Evolutionary conservation across 2,888 invertebrate species (phyloP).

Genomic region (Drosophila picticornis): DNA sequence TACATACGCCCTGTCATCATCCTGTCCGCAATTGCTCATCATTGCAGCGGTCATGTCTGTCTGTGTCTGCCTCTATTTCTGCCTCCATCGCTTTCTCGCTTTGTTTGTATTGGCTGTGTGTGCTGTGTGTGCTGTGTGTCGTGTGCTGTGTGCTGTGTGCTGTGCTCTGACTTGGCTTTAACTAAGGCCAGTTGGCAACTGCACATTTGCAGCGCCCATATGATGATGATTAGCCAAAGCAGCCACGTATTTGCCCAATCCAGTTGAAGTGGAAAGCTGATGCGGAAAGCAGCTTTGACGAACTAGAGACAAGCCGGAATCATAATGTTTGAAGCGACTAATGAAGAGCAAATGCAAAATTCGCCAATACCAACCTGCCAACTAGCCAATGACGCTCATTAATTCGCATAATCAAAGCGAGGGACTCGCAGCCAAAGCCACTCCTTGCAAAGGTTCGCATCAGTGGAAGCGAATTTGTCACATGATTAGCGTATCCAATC

Average conservation of each 20-base stretch:
- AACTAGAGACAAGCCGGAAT: conserved; percentile 49
- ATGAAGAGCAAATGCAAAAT: conserved; percentile 72
- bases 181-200: conserved; percentile 16
- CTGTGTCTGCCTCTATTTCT: background rate
- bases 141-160: background rate
- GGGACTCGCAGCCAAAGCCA: conserved; percentile 21
- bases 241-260: conserved; percentile 19
- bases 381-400: conserved; percentile 57
- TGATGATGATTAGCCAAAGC: conserved; percentile 25
- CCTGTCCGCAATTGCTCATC: conserved; percentile 67
- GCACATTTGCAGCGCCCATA: conserved; percentile 10
- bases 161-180: conserved; percentile 15
- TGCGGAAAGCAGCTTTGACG: conserved; percentile 7
- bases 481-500: conserved; percentile 75
- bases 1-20: conserved; percentile 64
- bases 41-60: conserved; percentile 41
- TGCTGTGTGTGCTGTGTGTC: background rate
- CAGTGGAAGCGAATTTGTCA: conserved; percentile 63
- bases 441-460: conserved; percentile 2
- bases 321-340: conserved; percentile 58
- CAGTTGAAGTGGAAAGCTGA: conserved; percentile 30
- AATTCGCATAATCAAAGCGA: conserved; percentile 76
- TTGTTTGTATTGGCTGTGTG: background rate
- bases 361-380: conserved; percentile 21
- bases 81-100: background rate